A percentile compares a stretch with the other conserved stretches of the same genome.
phyloP scores from a whole-genome alignment of 2,113 vertebrate genomes.

The Genyomyrus donnyi region DNA sequence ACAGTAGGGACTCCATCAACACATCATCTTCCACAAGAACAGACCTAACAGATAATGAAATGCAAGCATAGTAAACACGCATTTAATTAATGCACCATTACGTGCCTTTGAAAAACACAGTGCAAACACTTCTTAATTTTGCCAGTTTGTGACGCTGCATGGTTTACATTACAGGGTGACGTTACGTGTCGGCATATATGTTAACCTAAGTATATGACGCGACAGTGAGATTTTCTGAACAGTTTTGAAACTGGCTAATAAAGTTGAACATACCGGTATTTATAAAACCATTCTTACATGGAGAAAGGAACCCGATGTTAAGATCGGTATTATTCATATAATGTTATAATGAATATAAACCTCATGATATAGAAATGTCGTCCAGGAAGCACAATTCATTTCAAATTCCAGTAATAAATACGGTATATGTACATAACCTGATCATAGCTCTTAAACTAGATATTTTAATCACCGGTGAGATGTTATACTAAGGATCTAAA shows the following conservation, averaged over 20 bases:
- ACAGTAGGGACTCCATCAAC: background rate
- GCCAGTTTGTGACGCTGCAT: background rate
- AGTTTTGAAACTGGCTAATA: background rate
- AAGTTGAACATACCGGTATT: background rate
- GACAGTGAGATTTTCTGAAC: background rate
- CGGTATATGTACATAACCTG: background rate
- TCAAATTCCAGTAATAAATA: background rate
- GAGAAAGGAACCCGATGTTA: background rate
- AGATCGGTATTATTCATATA: background rate
- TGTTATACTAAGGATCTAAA: background rate
- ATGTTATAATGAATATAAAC: background rate
- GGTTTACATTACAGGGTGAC: background rate
- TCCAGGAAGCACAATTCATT: background rate
- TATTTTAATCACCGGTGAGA: background rate
- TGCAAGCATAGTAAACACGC: background rate
- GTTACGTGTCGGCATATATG: background rate
- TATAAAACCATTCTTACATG: background rate
- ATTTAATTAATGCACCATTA: background rate
- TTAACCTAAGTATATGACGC: background rate
- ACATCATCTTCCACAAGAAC: background rate
- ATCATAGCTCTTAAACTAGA: background rate
- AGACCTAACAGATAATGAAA: background rate
- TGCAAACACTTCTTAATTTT: background rate
- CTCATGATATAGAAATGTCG: background rate
- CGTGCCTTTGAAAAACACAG: background rate